Base-by-base conservation (phyloP, 2,888 invertebrate genomes). In the Auanema freiburgensis region DNA sequence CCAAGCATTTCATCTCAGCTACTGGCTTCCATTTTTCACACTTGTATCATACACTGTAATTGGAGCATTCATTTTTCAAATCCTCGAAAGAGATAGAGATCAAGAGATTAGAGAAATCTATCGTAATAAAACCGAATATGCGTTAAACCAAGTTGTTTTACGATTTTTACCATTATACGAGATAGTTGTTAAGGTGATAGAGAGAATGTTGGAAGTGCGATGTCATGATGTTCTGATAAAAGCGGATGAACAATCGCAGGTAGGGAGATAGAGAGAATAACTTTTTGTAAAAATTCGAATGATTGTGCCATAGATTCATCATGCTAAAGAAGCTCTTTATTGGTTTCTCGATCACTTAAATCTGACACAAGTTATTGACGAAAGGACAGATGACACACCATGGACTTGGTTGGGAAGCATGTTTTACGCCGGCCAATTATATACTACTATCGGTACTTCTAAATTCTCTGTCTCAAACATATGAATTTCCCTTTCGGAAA, bases 371-470 rank as follows among this genome's bases (percentile, higher is more conserved):
- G 76, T 81, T 16, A 74, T 80, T 11, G 68, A 74, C 16, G 77
- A 79, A 43, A 59, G 74, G 6, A 71, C 71, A 14, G 71, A 77
- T 16, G 74, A 72, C 24, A 71, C 72, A 0, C 78, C 79, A 12
- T 80, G 78, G 79, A 79, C 79, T 14, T 79, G 79, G 76, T 69
- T 74, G 14, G 79, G 80, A 2, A 69, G 77, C 5, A 70, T 80
- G 70, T 81, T 81, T 54, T 82, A 81, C 57, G 79, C 80, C 0
- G 81, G 82, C 11, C 82, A 83, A 43, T 67, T 82, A 5, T 83
- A 83, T 65, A 82, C 80, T 1, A 82, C 82, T 10, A 82, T 82
- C 41, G 82, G 81, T 76, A n/a, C 41, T 33, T 33, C 33, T 8
- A 33, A n/a, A 5, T 57, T 64, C 24, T 60, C 42, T 40, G 14